phyloP scores from a whole-genome alignment of 2,113 vertebrate species.

The Cebus imitator region DNA sequence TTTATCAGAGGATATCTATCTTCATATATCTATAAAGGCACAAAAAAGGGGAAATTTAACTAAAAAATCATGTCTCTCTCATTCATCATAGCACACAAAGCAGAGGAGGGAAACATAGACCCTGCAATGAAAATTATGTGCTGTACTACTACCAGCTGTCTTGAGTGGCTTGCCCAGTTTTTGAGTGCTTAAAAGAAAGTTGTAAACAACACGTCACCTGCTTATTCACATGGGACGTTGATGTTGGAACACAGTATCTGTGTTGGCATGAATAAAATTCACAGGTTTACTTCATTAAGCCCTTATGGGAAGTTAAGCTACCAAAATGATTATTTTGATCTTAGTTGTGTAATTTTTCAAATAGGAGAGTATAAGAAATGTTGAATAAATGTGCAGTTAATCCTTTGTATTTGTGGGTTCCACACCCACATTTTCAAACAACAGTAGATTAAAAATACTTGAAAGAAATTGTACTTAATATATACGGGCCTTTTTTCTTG shows the following conservation, averaged over 20 bases:
- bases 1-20: not conserved
- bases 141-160: constrained; percentile 8
- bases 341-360: not conserved
- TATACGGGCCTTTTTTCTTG: not conserved
- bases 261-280: not conserved
- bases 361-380: not conserved
- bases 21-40: not conserved
- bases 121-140: not conserved
- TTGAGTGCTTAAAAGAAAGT: constrained; percentile 41
- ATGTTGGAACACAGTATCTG: not conserved
- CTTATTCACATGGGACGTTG: not conserved
- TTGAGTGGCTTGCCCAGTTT: constrained; percentile 23
- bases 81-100: not conserved
- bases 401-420: not conserved
- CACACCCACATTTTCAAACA: not conserved
- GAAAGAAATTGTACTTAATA: not conserved
- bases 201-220: not conserved
- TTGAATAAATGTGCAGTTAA: not conserved
- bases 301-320: not conserved
- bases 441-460: not conserved
- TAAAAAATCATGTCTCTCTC: not conserved
- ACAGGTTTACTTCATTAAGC: constrained; percentile 36
- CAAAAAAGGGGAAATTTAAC: constrained; percentile 27
- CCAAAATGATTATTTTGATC: not conserved
- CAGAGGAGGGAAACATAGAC: not conserved